Evolutionary conservation across 2,797 vertebrate species (phyloP).

Genomic region (Neopelma chrysocephalum): DNA sequence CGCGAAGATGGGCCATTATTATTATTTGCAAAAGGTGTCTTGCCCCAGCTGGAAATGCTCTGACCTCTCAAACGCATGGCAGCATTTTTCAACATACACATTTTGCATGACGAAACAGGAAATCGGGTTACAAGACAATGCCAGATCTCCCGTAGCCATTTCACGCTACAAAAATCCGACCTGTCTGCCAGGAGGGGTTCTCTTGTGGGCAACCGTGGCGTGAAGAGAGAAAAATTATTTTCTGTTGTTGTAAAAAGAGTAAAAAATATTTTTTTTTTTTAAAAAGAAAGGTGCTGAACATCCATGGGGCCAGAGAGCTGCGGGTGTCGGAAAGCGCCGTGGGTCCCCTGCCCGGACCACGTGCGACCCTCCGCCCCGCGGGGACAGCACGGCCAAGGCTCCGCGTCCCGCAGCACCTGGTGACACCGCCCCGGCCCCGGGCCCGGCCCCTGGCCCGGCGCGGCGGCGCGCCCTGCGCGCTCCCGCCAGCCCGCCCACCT

Average conservation of each 20-base stretch:
- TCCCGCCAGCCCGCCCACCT: neutral
- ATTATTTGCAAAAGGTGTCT: neutral
- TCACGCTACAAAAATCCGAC: neutral
- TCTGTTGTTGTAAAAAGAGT: neutral
- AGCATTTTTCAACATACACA: neutral
- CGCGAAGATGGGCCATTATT: too few species aligned
- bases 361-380: neutral
- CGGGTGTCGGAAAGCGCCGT: neutral
- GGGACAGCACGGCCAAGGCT: neutral
- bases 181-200: neutral
- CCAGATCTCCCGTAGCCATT: neutral
- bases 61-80: neutral
- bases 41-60: neutral
- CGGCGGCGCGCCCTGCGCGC: neutral
- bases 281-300: neutral
- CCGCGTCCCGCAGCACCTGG: neutral
- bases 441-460: neutral
- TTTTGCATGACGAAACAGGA: neutral
- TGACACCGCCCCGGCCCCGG: neutral
- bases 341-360: neutral
- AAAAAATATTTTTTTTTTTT: neutral
- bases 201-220: neutral
- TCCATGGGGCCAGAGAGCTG: neutral
- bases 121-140: neutral
- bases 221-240: rapidly evolving